These are phyloP conservation scores for Dermatemys mawii DNA, from an alignment of 2,113 vertebrate genomes.

Conservation along the genomic window DNA sequence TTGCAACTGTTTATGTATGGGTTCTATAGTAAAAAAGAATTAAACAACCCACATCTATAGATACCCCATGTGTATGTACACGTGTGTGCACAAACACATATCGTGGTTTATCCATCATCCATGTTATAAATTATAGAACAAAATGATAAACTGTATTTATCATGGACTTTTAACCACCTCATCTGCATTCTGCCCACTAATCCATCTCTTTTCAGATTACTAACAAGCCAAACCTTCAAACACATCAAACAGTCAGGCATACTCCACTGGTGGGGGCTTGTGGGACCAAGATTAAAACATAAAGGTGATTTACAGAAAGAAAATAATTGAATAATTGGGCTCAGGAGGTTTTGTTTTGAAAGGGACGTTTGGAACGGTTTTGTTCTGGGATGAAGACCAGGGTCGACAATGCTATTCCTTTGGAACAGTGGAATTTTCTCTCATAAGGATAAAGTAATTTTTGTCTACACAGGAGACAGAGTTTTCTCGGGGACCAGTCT, in stretches of 20 bases:
- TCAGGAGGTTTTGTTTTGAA: not conserved
- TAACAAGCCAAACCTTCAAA: not conserved
- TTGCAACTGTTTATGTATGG: rapidly evolving
- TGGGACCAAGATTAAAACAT: not conserved
- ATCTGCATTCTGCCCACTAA: slow-evolving; percentile 24
- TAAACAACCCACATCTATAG: rapidly evolving
- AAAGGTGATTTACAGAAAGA: not conserved
- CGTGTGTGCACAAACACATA: not conserved
- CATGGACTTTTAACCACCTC: slow-evolving; percentile 21
- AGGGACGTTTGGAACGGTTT: not conserved
- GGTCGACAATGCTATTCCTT: not conserved
- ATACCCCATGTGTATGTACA: too few species aligned
- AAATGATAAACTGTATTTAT: not conserved
- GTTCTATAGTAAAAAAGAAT: too few species aligned
- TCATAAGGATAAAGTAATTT: not conserved
- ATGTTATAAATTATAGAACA: not conserved
- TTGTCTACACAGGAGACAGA: not conserved
- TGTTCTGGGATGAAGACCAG: not conserved
- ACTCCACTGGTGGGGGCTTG: not conserved
- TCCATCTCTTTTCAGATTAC: not conserved
- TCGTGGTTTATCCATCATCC: not conserved
- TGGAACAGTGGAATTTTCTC: not conserved
- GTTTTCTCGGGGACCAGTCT: not conserved
- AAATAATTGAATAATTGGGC: not conserved
- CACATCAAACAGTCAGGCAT: not conserved